These are phyloP conservation scores for Agrochola macilenta DNA, from an alignment of 2,888 invertebrate species.

Conservation along the genomic window DNA sequence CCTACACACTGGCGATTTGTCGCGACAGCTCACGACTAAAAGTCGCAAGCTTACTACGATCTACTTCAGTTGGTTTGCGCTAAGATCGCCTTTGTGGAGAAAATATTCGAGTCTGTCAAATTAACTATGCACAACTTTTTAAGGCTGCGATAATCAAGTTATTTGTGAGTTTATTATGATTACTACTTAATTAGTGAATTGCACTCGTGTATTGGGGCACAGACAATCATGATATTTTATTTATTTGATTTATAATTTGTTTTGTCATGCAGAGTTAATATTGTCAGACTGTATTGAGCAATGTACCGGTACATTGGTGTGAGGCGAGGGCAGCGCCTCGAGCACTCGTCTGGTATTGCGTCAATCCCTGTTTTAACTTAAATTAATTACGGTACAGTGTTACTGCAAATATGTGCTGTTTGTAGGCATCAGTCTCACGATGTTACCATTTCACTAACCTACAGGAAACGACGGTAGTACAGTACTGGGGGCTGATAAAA, in stretches of 20 bases:
- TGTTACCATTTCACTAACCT: slow-evolving; percentile 74
- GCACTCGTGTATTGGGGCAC: slow-evolving; percentile 13
- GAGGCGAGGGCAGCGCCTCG: slow-evolving; percentile 28
- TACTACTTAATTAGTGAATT: slow-evolving; percentile 28
- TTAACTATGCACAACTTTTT: slow-evolving; percentile 65
- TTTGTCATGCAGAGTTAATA: slow-evolving; percentile 59
- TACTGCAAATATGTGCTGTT: slow-evolving; percentile 67
- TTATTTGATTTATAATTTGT: not conserved
- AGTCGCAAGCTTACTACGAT: slow-evolving; percentile 18
- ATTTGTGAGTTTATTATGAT: slow-evolving; percentile 17
- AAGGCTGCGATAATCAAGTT: slow-evolving; percentile 26
- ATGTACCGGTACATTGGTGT: slow-evolving; percentile 38
- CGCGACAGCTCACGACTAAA: slow-evolving; percentile 18
- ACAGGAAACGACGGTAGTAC: slow-evolving; percentile 63
- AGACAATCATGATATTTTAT: not conserved
- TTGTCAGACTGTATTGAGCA: slow-evolving; percentile 55
- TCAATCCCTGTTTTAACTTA: slow-evolving; percentile 81
- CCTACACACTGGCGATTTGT: slow-evolving; percentile 45
- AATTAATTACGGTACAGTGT: slow-evolving; percentile 77
- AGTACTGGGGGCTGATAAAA: slow-evolving; percentile 71
- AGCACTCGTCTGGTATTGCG: slow-evolving; percentile 83
- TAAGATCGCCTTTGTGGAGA: slow-evolving; percentile 34
- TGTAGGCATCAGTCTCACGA: slow-evolving; percentile 81
- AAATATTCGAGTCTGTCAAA: slow-evolving; percentile 50
- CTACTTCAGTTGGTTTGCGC: slow-evolving; percentile 5